Percentiles rank a stretch among this genome's conserved stretches.
Evolutionary conservation across 1,140 invertebrate species (phyloP).

Genomic region (Ostrea denselamellosa): DNA sequence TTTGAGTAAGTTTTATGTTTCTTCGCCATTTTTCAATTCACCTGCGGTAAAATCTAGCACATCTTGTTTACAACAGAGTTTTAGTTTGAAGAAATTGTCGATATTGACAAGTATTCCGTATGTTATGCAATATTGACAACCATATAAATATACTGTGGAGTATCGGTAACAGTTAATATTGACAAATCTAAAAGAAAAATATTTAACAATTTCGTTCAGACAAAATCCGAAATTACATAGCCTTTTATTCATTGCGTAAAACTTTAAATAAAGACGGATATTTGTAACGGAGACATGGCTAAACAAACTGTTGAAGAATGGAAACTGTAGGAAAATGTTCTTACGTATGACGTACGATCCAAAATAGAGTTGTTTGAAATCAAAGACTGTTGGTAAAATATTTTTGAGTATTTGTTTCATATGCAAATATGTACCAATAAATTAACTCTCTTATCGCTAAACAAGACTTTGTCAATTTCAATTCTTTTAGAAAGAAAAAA

Average conservation of each 20-base stretch:
- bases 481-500: too few relatives aligned
- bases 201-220: neutral
- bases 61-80: neutral
- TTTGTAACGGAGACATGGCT: neutral
- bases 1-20: neutral
- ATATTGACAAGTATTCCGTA: neutral
- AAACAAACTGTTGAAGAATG: neutral
- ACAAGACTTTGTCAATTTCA: too few relatives aligned
- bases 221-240: neutral
- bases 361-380: neutral
- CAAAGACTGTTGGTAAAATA: neutral
- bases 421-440: neutral
- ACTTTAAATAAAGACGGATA: neutral
- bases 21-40: neutral
- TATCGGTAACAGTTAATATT: neutral
- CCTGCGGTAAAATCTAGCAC: neutral
- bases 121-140: neutral
- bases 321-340: neutral
- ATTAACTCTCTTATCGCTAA: too few relatives aligned
- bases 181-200: neutral
- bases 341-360: neutral
- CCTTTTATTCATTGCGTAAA: neutral
- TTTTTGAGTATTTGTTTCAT: constrained; percentile 8
- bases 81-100: neutral
- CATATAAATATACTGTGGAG: neutral